phyloP scores from a whole-genome alignment of 2,797 vertebrate genomes.

The Heterohyrax brucei region DNA sequence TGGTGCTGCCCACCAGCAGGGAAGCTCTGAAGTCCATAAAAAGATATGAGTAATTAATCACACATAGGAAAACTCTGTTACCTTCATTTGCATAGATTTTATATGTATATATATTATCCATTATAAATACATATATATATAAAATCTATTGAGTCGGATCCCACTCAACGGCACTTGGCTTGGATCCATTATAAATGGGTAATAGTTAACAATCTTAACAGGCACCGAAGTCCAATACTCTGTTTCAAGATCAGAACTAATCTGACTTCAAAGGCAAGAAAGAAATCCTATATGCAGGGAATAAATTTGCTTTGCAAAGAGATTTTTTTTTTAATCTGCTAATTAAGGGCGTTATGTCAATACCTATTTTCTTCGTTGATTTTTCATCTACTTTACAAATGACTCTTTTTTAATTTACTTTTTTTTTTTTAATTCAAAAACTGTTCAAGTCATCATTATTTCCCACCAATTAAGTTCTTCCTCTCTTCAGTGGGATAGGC shows the following conservation, averaged over 20 bases:
- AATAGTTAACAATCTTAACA: neutral
- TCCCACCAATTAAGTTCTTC: neutral
- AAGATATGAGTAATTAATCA: conserved; percentile 44
- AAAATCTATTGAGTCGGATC: too few species aligned
- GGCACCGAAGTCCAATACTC: conserved; percentile 1
- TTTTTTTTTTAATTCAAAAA: conserved; percentile 11
- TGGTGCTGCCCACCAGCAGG: neutral
- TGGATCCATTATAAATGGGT: neutral
- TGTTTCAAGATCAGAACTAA: conserved; percentile 58
- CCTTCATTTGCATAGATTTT: conserved; percentile 55
- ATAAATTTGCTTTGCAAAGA: neutral
- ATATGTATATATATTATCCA: neutral
- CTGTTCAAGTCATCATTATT: neutral
- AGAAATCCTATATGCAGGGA: neutral
- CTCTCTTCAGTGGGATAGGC: neutral
- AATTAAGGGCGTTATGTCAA: neutral
- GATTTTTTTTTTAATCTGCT: neutral
- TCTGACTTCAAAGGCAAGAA: conserved; percentile 54
- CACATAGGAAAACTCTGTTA: neutral
- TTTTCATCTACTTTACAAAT: conserved; percentile 29
- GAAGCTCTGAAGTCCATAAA: neutral
- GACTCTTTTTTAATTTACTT: neutral
- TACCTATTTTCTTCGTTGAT: neutral
- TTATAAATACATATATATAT: neutral
- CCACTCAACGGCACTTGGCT: too few species aligned